Base-by-base conservation (phyloP, 2,888 invertebrate species). In the Pediacus dermestoides region DNA sequence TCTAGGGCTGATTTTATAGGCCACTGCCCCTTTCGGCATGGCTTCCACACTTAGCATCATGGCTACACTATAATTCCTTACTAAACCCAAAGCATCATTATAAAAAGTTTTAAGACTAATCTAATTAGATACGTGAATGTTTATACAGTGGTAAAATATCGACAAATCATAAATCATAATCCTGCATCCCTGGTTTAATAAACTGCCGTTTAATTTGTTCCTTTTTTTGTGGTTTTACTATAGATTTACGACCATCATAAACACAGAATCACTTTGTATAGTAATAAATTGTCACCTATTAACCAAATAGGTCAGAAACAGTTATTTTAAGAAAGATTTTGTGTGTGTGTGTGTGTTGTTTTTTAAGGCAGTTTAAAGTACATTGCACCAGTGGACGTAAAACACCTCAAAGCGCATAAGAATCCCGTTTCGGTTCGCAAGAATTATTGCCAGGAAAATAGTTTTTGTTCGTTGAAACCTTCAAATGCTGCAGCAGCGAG, bases 21-120 rank as follows among this genome's bases (percentile, higher is more conserved):
- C 67, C 68, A 64, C 67, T 67, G 68, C 68, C 68, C 67, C 66
- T 63, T 68, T 65, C 59, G 66, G 62, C 60, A 67, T 67, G 68
- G 67, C 67, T 65, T 65, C 66, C 64, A 53, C 57, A 62, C 57
- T 65, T 67, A 62, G 67, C 57, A 66, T 67, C 62, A 67, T 67
- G 66, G 66, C 65, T 60, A n/a, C n/a, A n/a, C n/a, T n/a, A n/a
- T n/a, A n/a, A n/a, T n/a, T n/a, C n/a, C n/a, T n/a, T n/a, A n/a
- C n/a, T n/a, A n/a, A n/a, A n/a, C n/a, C n/a, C n/a, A n/a, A n/a
- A n/a, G n/a, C n/a, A n/a, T n/a, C n/a, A n/a, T n/a, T n/a, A n/a
- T n/a, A n/a, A n/a, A n/a, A n/a, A n/a, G n/a, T n/a, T n/a, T n/a
- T n/a, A n/a, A n/a, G n/a, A n/a, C n/a, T n/a, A n/a, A n/a, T n/a